These are phyloP conservation scores for Drosophila kambysellisi DNA, from an alignment of 2,888 invertebrate genomes.

Conservation along the genomic window DNA sequence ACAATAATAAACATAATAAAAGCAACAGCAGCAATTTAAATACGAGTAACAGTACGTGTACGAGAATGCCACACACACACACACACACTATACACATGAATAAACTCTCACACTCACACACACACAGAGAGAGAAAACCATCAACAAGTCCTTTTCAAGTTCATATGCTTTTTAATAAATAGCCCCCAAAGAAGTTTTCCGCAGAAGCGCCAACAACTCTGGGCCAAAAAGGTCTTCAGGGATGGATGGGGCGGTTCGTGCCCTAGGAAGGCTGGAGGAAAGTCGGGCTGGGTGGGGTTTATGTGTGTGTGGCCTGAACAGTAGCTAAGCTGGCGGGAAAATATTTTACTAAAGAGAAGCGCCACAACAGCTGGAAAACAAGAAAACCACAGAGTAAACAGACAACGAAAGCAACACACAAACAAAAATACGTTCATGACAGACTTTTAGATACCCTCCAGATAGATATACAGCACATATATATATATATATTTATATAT, in stretches of 20 bases:
- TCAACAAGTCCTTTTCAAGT: conserved; percentile 82
- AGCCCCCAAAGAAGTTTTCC: conserved; percentile 72
- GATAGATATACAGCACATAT: not conserved
- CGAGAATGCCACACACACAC: conserved; percentile 14
- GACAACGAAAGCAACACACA: conserved; percentile 36
- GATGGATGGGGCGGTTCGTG: conserved; percentile 4
- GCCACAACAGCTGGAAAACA: conserved; percentile 65
- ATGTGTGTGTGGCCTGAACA: conserved; percentile 25
- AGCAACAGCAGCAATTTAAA: conserved; percentile 53
- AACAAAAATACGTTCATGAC: not conserved
- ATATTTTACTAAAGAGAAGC: conserved; percentile 56
- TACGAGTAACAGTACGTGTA: conserved; percentile 43
- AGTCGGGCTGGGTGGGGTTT: not conserved
- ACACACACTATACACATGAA: conserved; percentile 2
- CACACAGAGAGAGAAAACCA: conserved; percentile 42
- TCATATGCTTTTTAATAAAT: conserved; percentile 81
- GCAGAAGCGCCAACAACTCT: conserved; percentile 29
- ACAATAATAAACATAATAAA: conserved; percentile 73
- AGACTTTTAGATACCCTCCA: conserved; percentile 30
- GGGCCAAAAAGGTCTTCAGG: conserved; percentile 25
- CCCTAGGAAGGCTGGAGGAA: not conserved
- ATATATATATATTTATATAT: not conserved
- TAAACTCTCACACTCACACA: conserved; percentile 2
- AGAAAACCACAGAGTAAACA: conserved; percentile 64
- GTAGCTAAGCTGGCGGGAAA: conserved; percentile 64